Percentiles rank a stretch among this genome's conserved stretches.
phyloP scores from a whole-genome alignment of 2,888 invertebrate species.

The Limnephilus marmoratus region DNA sequence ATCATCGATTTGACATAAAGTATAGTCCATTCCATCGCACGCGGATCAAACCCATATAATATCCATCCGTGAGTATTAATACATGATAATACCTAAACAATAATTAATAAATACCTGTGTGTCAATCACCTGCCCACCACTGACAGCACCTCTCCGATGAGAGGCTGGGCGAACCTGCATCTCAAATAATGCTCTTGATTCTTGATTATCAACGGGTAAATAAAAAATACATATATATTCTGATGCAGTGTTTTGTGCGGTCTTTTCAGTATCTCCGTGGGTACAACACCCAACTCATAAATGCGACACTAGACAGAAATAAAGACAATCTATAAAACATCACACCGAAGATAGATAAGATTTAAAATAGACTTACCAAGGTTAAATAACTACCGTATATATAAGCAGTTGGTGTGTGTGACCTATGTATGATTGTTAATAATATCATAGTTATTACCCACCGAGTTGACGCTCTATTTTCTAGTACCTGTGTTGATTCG shows the following conservation, averaged over 20 bases:
- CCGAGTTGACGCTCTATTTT: too few relatives aligned
- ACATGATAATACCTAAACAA: slow-evolving; percentile 61
- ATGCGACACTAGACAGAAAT: neutral
- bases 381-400: too few relatives aligned
- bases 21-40: neutral
- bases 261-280: neutral
- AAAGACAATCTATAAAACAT: neutral
- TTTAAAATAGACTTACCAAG: too few relatives aligned
- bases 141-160: slow-evolving; percentile 24
- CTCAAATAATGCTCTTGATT: slow-evolving; percentile 35
- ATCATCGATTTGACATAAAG: neutral
- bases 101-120: slow-evolving; percentile 65
- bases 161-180: slow-evolving; percentile 31
- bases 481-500: too few relatives aligned
- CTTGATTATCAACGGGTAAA: slow-evolving; percentile 35
- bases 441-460: too few relatives aligned
- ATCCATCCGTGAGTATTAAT: neutral
- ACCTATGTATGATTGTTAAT: too few relatives aligned
- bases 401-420: too few relatives aligned
- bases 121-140: slow-evolving; percentile 61
- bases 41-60: neutral
- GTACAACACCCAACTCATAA: neutral
- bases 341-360: neutral
- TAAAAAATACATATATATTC: slow-evolving; percentile 5
- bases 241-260: neutral